Base-by-base conservation (phyloP, 2,113 vertebrate genomes). In the Poecilia latipinna region DNA sequence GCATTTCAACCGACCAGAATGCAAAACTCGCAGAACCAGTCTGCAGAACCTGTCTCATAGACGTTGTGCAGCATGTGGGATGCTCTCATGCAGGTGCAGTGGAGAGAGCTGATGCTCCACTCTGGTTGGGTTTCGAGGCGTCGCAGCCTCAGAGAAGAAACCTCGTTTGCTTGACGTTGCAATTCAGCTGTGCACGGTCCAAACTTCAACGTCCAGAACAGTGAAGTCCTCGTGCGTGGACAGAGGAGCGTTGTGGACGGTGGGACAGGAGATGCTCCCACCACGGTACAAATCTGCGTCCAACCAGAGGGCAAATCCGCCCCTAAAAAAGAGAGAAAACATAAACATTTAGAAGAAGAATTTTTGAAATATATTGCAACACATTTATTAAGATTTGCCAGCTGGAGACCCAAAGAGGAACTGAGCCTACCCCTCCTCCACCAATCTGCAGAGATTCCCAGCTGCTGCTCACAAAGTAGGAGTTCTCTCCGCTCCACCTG, bases 401-500 rank as follows among this genome's bases (percentile, higher is more conserved):
- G 12, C 13, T 15, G 28, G 26, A 62, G 12, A 19, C 13, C 29
- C 42, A 2, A 77, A 51, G 33, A 64, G 65, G 5, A 8, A 1
- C 0, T 65, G 78, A 8, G 90, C 96, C 95, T 90, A 99, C 97
- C 96, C 96, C 96, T 94, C 98, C 98, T 85, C 95, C 97, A 82
- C 98, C 97, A 3, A 99, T 95, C 87, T 97, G 96, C 89, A 98
- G 93, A 78, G 95, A 97, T 65, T 95, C 94, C 73, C 93, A 83
- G 84, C 97, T 96, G 82, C 98, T 97, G 0, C 96, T 96, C 82
- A 98, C 96, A 88, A 99, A 98, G 89, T 99, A 99, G 0, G 96
- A 96, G 77, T 99, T 99, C 82, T 98, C 95, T 22, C 97, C 97
- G 76, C 94, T 98, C 97, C 97, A 99, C 79, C 94, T 96, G 87